A percentile compares a stretch with the other conserved stretches of the same genome.
phyloP scores from a whole-genome alignment of 2,888 invertebrate species.

The Caradrina clavipalpis region DNA sequence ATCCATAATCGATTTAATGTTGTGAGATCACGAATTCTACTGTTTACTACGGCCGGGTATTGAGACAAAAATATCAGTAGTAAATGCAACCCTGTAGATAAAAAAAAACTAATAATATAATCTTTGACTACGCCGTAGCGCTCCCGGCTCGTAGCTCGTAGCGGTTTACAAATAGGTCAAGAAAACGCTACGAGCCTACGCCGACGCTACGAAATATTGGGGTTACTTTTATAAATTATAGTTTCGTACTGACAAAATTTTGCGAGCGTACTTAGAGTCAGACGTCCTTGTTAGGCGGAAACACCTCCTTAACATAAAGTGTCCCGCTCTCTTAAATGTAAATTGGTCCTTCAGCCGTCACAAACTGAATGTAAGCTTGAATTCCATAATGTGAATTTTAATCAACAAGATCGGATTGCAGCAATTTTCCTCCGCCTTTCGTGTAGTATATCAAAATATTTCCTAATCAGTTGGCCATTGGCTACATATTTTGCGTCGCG shows the following conservation, averaged over 20 bases:
- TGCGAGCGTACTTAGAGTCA: neutral
- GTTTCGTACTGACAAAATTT: neutral
- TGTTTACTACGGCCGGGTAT: slow-evolving; percentile 3
- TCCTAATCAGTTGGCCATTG: slow-evolving; percentile 41
- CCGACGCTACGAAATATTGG: slow-evolving; percentile 11
- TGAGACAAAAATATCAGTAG: neutral
- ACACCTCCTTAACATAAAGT: slow-evolving; percentile 18
- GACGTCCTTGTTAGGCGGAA: slow-evolving; percentile 31
- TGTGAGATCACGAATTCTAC: slow-evolving; percentile 21
- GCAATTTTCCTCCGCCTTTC: slow-evolving; percentile 51
- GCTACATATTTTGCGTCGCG: slow-evolving; percentile 36
- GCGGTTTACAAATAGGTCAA: slow-evolving; percentile 28
- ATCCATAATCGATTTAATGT: slow-evolving; percentile 27
- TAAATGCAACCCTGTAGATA: neutral
- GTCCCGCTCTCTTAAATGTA: slow-evolving; percentile 38
- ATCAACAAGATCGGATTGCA: slow-evolving; percentile 50
- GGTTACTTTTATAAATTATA: neutral
- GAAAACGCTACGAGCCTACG: slow-evolving; percentile 25
- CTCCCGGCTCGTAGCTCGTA: slow-evolving; percentile 23
- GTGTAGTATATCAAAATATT: slow-evolving; percentile 52
- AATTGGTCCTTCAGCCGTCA: slow-evolving; percentile 33
- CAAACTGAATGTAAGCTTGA: slow-evolving; percentile 19
- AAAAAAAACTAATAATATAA: too few species aligned
- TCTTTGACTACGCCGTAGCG: slow-evolving; percentile 35
- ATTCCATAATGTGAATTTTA: slow-evolving; percentile 50